Percentiles rank a stretch among this genome's conserved stretches.
These are phyloP conservation scores for Heliconius aoede DNA, from an alignment of 2,888 invertebrate species.

Conservation along the genomic window DNA sequence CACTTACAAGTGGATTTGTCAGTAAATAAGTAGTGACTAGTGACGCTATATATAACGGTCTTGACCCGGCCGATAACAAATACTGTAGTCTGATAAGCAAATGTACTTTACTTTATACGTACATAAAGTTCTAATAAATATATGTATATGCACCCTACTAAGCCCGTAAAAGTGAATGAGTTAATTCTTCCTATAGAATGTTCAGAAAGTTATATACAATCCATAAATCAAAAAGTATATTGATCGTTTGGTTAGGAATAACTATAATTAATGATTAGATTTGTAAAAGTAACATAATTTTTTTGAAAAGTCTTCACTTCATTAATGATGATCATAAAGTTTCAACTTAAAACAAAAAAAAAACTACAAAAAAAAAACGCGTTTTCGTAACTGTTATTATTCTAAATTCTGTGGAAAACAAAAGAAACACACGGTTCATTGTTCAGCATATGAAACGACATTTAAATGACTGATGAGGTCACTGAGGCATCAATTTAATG, in stretches of 20 bases:
- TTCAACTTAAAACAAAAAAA: too few species aligned
- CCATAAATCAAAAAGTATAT: not conserved
- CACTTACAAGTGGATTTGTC: slow-evolving; percentile 41
- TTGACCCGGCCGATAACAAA: slow-evolving; percentile 50
- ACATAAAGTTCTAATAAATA: not conserved
- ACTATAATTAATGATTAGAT: too few species aligned
- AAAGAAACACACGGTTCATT: slow-evolving; percentile 51
- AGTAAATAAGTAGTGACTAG: slow-evolving; percentile 40
- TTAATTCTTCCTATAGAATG: not conserved
- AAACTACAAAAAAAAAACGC: not conserved
- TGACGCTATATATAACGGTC: slow-evolving; percentile 40
- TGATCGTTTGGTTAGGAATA: not conserved
- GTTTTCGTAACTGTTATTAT: slow-evolving; percentile 32
- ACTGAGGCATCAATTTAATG: slow-evolving; percentile 66
- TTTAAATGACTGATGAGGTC: slow-evolving; percentile 66
- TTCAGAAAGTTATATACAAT: not conserved
- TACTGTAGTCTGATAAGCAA: slow-evolving; percentile 7
- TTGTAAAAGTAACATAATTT: too few species aligned
- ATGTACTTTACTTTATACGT: slow-evolving; percentile 13
- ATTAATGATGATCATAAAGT: too few species aligned
- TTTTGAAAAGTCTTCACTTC: too few species aligned
- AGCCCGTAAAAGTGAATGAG: not conserved
- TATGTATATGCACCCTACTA: not conserved
- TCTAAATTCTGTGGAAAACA: slow-evolving; percentile 45
- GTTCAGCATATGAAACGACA: slow-evolving; percentile 55